phyloP scores from a whole-genome alignment of 2,888 invertebrate species.

The Keiferia lycopersicella region DNA sequence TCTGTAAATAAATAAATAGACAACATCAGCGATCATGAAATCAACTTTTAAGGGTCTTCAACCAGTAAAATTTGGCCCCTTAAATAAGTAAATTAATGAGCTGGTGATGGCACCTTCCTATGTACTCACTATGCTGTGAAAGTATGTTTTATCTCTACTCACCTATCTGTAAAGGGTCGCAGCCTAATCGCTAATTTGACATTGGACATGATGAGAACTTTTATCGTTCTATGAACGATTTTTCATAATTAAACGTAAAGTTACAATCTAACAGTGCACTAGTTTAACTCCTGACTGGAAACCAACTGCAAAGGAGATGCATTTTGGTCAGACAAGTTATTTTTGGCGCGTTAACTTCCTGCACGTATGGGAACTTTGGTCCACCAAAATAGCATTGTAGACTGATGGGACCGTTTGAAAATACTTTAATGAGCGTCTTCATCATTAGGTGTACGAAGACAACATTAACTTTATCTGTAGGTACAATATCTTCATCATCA shows the following conservation, averaged over 20 bases:
- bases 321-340: slow-evolving; percentile 47
- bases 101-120: too few relatives aligned
- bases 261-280: neutral
- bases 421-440: neutral
- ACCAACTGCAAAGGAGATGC: slow-evolving; percentile 23
- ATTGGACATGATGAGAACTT: slow-evolving; percentile 72
- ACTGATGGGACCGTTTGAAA: neutral
- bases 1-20: slow-evolving; percentile 42
- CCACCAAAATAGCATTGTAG: slow-evolving; percentile 36
- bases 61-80: neutral
- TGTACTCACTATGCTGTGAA: too few relatives aligned
- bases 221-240: neutral
- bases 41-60: too few relatives aligned
- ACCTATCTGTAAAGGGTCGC: slow-evolving; percentile 84
- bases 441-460: neutral
- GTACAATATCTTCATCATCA: too few relatives aligned
- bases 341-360: slow-evolving; percentile 52
- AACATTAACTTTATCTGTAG: neutral
- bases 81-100: neutral
- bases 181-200: slow-evolving; percentile 84
- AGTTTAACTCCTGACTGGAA: neutral
- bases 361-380: slow-evolving; percentile 38
- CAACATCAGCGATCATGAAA: too few relatives aligned
- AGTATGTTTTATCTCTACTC: slow-evolving; percentile 41
- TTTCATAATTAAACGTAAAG: too few relatives aligned